phyloP scores from a whole-genome alignment of 2,888 invertebrate species.

The Drosophila infuscata region DNA sequence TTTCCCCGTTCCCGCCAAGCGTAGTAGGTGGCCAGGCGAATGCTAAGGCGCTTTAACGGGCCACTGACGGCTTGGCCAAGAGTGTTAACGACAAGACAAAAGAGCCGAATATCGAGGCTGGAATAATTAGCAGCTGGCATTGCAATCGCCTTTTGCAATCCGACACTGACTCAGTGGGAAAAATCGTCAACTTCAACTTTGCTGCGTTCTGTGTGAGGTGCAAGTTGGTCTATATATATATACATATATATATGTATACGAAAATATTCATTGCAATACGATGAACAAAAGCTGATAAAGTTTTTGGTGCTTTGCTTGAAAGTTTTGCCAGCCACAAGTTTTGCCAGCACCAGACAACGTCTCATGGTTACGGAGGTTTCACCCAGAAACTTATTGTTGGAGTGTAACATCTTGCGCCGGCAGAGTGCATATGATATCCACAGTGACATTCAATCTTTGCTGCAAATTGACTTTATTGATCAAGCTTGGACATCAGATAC shows the following conservation, averaged over 20 bases:
- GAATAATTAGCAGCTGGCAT: constrained; percentile 61
- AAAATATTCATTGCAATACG: constrained; percentile 45
- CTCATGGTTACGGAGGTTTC: constrained; percentile 44
- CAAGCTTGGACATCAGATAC: constrained; percentile 29
- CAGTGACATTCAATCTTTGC: constrained; percentile 73
- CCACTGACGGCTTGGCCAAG: constrained; percentile 25
- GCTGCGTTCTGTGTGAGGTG: constrained; percentile 39
- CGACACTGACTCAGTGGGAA: constrained; percentile 9
- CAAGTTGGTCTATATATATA: constrained; percentile 11
- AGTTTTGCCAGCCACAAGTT: constrained; percentile 66
- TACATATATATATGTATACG: constrained; percentile 32
- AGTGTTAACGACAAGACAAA: constrained; percentile 40
- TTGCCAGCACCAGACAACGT: constrained; percentile 62
- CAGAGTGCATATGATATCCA: constrained; percentile 69
- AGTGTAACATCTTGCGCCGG: constrained; percentile 7
- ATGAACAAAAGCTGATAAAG: constrained; percentile 54
- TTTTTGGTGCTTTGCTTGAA: constrained; percentile 61
- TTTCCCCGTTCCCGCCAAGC: background rate
- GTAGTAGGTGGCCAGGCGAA: constrained; percentile 18
- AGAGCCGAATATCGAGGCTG: constrained; percentile 28
- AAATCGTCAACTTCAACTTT: background rate
- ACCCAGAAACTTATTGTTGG: constrained; percentile 2
- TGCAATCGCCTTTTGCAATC: constrained; percentile 28
- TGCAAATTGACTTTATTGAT: constrained; percentile 66
- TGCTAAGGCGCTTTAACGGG: constrained; percentile 66